A percentile compares a stretch with the other conserved stretches of the same genome.
Conservation (phyloP, 2,113 vertebrate genomes). For the Glareola pratincola region DNA sequence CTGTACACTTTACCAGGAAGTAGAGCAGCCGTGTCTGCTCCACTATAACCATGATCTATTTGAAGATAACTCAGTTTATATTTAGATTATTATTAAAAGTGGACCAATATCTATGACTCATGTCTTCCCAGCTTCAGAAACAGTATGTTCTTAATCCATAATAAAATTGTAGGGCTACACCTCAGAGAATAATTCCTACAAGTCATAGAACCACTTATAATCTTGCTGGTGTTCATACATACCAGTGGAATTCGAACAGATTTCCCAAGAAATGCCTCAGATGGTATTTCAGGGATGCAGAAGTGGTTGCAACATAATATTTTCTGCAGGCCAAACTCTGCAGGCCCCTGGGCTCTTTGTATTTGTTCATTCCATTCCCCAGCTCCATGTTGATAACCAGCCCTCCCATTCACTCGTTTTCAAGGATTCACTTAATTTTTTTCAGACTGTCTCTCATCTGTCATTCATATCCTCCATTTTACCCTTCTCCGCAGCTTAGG, state of each 20-base stretch:
- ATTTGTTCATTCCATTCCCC: not conserved
- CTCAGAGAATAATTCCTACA: not conserved
- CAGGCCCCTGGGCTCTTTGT: not conserved
- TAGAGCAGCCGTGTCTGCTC: not conserved
- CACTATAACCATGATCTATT: not conserved
- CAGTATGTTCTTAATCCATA: not conserved
- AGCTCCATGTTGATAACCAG: not conserved
- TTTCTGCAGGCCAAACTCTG: not conserved
- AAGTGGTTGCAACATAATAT: not conserved
- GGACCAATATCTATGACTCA: not conserved
- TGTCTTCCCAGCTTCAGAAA: not conserved
- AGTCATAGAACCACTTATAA: not conserved
- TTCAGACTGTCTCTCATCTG: not conserved
- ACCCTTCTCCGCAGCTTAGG: not conserved
- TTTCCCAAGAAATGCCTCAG: not conserved
- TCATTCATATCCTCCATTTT: not conserved
- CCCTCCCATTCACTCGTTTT: not conserved
- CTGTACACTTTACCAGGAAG: not conserved
- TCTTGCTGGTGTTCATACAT: not conserved
- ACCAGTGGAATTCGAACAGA: not conserved
- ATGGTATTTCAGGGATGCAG: not conserved
- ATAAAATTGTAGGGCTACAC: not conserved
- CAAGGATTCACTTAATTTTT: not conserved
- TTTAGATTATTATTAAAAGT: not conserved
- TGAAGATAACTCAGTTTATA: not conserved